These are phyloP conservation scores for Anguilla japonica DNA, from an alignment of 2,113 vertebrate species.

Conservation along the genomic window DNA sequence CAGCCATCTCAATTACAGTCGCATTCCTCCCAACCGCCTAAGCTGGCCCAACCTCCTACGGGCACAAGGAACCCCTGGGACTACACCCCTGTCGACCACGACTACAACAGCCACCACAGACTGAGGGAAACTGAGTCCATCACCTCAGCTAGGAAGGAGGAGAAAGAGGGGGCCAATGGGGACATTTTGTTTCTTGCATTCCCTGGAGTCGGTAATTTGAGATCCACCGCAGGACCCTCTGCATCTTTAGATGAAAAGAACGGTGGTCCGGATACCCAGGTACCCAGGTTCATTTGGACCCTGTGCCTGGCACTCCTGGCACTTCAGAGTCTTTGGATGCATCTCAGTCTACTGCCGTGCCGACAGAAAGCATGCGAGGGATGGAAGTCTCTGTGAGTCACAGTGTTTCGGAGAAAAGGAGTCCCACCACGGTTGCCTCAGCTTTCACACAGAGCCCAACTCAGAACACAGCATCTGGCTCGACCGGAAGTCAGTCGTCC, in stretches of 20 bases:
- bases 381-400: neutral
- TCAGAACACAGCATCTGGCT: neutral
- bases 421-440: neutral
- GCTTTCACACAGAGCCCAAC: conserved; percentile 6
- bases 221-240: neutral
- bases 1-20: conserved; percentile 15
- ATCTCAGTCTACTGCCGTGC: neutral
- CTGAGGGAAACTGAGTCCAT: neutral
- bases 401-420: neutral
- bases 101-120: neutral
- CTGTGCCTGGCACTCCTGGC: neutral
- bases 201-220: neutral
- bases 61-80: neutral
- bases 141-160: neutral
- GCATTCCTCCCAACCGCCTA: conserved; percentile 1
- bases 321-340: neutral
- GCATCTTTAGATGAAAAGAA: neutral
- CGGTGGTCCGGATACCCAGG: too few species aligned
- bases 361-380: neutral
- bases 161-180: neutral
- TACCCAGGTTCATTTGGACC: neutral
- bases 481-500: neutral
- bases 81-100: conserved; percentile 3
- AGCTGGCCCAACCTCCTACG: neutral
- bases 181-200: neutral